A percentile compares a stretch with the other conserved stretches of the same genome.
Conservation (phyloP, 2,113 vertebrate species). For the Haplochromis burtoni region DNA sequence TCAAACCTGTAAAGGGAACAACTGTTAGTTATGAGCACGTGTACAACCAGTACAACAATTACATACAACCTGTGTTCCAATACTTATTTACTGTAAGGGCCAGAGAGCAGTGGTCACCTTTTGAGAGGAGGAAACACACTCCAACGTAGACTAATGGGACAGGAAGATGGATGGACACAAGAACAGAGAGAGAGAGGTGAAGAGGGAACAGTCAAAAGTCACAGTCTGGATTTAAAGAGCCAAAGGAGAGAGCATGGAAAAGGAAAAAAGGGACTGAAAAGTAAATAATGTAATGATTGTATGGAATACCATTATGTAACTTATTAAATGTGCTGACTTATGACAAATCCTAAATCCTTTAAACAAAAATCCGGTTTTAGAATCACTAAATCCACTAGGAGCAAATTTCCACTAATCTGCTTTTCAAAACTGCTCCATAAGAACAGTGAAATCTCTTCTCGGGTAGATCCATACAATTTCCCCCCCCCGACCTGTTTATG, state of each 20-base stretch:
- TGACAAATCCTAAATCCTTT: neutral
- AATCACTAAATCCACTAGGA: neutral
- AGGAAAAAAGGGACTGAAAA: neutral
- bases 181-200: slow-evolving; percentile 14
- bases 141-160: slow-evolving; percentile 79
- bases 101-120: slow-evolving; percentile 77
- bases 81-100: neutral
- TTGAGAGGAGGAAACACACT: slow-evolving; percentile 76
- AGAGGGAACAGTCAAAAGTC: slow-evolving; percentile 66
- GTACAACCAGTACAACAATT: neutral
- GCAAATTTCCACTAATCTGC: slow-evolving; percentile 10
- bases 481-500: neutral
- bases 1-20: neutral
- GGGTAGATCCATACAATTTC: slow-evolving; percentile 59
- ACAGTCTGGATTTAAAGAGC: slow-evolving; percentile 2
- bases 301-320: slow-evolving; percentile 34
- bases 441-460: neutral
- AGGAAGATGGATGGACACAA: slow-evolving; percentile 30
- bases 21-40: neutral
- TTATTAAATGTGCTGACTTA: neutral
- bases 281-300: slow-evolving; percentile 23
- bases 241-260: neutral
- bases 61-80: neutral
- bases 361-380: neutral
- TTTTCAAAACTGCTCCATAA: neutral